Conservation (phyloP, 2,113 vertebrate genomes). For the Aptenodytes patagonicus region DNA sequence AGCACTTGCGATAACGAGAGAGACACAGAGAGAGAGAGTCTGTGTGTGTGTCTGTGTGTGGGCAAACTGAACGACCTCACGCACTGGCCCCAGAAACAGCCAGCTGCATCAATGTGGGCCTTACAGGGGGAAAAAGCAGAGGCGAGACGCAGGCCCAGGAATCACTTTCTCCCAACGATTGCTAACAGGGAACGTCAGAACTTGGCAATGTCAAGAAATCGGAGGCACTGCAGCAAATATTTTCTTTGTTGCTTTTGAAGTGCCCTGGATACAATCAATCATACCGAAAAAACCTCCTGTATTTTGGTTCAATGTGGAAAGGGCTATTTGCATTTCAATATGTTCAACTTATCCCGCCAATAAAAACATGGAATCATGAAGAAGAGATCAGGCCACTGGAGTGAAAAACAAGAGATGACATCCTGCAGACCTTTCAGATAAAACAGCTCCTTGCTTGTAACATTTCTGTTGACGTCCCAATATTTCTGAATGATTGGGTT, state of each 20-base stretch:
- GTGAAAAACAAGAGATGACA: constrained; percentile 51
- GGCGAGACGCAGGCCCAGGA: not conserved
- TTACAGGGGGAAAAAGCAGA: not conserved
- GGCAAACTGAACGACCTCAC: not conserved
- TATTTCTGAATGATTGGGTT: constrained; percentile 69
- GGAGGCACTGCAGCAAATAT: not conserved
- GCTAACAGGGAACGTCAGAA: not conserved
- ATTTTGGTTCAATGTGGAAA: constrained; percentile 16
- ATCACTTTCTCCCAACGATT: not conserved
- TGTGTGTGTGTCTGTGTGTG: fast-evolving
- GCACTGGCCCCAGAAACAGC: fast-evolving
- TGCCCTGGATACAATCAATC: constrained; percentile 23
- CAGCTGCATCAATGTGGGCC: not conserved
- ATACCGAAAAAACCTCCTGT: not conserved
- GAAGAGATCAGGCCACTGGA: constrained; percentile 41
- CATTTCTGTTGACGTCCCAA: not conserved
- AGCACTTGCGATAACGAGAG: not conserved
- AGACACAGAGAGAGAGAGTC: too few species aligned
- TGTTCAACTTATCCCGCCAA: constrained; percentile 13
- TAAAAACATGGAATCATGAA: constrained; percentile 9
- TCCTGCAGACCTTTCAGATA: constrained; percentile 48
- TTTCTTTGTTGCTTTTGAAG: constrained; percentile 26
- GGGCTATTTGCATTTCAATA: constrained; percentile 42
- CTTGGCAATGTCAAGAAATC: not conserved
- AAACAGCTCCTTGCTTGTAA: constrained; percentile 32